Evolutionary conservation across 2,888 invertebrate genomes (phyloP), one percentile per base, ranked within the genome.

Genomic region (Nomada ruficornis): DNA sequence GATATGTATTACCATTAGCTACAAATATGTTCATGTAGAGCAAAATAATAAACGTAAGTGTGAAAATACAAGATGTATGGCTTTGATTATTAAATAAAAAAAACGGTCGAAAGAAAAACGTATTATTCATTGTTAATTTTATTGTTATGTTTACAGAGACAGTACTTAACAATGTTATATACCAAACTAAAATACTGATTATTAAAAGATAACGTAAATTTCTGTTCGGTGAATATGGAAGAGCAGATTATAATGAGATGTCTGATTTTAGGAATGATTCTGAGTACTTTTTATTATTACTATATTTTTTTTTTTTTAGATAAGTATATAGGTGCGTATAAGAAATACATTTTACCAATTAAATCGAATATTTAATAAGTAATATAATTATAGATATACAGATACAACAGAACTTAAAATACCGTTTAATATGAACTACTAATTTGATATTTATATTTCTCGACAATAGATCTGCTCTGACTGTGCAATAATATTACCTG

Each of bases 321-420:
- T 90, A 90, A 88, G 89, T 90, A 90, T 88, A 92, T 92, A 92
- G 90, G 87, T 91, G 91, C 90, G 84, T 92, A 91, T 91, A 91
- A 90, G 90, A 89, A 91, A 92, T 93, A 93, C 91, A 93, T 90
- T 88, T 90, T 91, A 91, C 88, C 90, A 92, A 91, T 91, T 93
- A 91, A 91, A 91, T 90, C 89, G 89, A 90, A 91, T 91, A 91
- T 90, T 92, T 91, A 91, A 92, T 92, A 90, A 90, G 91, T 92
- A 90, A 86, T 91, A 88, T 89, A 92, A 91, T 90, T 91, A 93
- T 91, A 92, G 92, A 90, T 91, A 93, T 93, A 94, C 91, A 94
- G 93, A 93, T 93, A 93, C 90, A 93, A 92, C 89, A 90, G 86
- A 93, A 92, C 90, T 91, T 91, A 91, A 92, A 89, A 86, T 90